phyloP scores from a whole-genome alignment of 2,797 vertebrate species.

The Xenopus petersii region DNA sequence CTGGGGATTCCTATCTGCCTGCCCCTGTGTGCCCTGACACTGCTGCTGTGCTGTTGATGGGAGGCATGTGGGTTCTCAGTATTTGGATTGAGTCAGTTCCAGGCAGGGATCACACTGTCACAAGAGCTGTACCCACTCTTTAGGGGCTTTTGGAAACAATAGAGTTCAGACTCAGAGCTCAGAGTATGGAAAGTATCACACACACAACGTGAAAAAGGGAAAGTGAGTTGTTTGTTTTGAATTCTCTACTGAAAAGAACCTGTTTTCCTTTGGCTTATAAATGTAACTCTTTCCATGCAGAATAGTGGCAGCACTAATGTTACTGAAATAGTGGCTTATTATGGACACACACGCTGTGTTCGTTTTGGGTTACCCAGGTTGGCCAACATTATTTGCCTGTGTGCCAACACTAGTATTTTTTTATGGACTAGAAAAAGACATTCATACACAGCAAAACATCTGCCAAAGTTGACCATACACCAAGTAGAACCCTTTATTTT shows the following conservation, averaged over 20 bases:
- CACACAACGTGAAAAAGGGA: constrained; percentile 13
- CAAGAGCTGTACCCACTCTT: constrained; percentile 9
- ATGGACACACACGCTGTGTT: too few species aligned
- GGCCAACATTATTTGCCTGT: too few species aligned
- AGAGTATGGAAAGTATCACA: constrained; percentile 20
- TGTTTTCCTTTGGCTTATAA: constrained; percentile 9
- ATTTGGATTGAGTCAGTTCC: constrained; percentile 21
- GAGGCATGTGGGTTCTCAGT: too few species aligned
- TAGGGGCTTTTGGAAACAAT: constrained; percentile 34
- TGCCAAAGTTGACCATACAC: too few species aligned
- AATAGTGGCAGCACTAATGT: too few species aligned
- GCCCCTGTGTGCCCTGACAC: background rate
- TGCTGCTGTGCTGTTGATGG: background rate
- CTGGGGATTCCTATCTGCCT: background rate
- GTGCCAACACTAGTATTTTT: too few species aligned
- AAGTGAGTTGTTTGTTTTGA: constrained; percentile 25
- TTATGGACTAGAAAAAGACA: too few species aligned
- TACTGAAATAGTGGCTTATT: too few species aligned
- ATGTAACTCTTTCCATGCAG: constrained; percentile 19
- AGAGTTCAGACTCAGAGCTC: constrained; percentile 34
- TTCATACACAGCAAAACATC: too few species aligned
- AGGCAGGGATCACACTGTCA: constrained; percentile 2
- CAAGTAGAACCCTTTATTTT: too few species aligned
- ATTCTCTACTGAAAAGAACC: background rate
- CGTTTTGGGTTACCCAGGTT: too few species aligned